Base-by-base conservation (phyloP, 2,113 vertebrate genomes). In the Nibea coibor region DNA sequence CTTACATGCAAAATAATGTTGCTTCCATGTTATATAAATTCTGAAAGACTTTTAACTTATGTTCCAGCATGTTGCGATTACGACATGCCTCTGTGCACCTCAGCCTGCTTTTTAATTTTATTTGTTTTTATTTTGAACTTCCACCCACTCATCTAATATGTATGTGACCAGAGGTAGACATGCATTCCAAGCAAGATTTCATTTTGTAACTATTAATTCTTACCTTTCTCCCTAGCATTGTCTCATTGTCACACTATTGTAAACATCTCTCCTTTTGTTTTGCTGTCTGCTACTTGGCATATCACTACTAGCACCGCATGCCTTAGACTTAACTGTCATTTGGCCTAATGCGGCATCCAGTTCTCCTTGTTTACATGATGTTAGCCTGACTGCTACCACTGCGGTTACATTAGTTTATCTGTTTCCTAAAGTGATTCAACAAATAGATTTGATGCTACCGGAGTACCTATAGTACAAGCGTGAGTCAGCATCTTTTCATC, bases 141-240 rank as follows among this genome's bases (percentile, higher is more conserved):
- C 80, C 86, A 83, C 69, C 47, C 53, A 73, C n/a, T 90, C 91
- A 94, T 96, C 80, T 93, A 93, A 92, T 86, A 95, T 94, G 94
- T 88, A 94, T 94, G 90, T 96, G 87, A 94, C 93, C 93, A 94
- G 94, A 95, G 94, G 93, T 94, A 94, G 94, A 95, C 94, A 95
- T 88, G 90, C 79, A 87, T 91, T 87, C 63, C 53, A 67, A 93
- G 89, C 91, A 93, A 79, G 43, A 45, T 90, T 91, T 92, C 94
- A 91, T 88, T 95, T 96, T 95, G 95, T 95, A 94, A 68, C 92
- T 90, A 94, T 95, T 94, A 94, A 94, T 94, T 91, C 81, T 72
- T 90, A 94, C 94, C 93, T 95, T 94, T 93, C 86, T 92, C 81
- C 67, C 82, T 87, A 69, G 79, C 91, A 87, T 79, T 28, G 75